Conservation (phyloP, 1,140 invertebrate species). For the Geopemphigus sp. region DNA sequence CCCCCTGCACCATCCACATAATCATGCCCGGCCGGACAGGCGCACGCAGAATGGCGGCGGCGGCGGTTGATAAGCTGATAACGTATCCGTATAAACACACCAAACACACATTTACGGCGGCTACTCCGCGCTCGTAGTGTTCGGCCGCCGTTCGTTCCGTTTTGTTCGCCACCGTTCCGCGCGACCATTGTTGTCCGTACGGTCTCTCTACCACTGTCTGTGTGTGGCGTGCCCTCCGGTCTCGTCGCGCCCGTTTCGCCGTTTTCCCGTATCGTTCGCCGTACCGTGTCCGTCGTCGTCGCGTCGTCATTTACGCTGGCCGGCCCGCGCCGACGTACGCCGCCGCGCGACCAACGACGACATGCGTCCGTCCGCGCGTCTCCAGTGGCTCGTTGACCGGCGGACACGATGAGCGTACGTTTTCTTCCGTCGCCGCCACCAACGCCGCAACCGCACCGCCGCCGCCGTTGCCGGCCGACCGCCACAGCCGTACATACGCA, state of each 20-base stretch:
- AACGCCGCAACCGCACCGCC: neutral
- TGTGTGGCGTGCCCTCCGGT: too few relatives aligned
- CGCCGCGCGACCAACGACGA: neutral
- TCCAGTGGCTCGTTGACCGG: neutral
- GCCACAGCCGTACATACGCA: neutral
- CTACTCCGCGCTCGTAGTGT: too few relatives aligned
- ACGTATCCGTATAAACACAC: too few relatives aligned
- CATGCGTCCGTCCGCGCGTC: neutral
- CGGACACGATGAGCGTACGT: constrained; percentile 3
- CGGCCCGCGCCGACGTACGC: neutral
- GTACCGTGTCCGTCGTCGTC: neutral
- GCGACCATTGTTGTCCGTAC: too few relatives aligned
- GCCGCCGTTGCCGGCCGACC: too few relatives aligned
- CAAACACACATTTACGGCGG: neutral
- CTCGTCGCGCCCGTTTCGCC: neutral
- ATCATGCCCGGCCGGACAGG: too few relatives aligned
- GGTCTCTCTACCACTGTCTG: too few relatives aligned
- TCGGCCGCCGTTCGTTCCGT: too few relatives aligned
- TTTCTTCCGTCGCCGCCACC: neutral
- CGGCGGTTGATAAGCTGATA: too few relatives aligned
- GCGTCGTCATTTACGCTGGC: neutral
- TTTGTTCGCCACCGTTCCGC: too few relatives aligned
- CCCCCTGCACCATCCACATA: too few relatives aligned
- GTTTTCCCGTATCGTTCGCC: neutral
- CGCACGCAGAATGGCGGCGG: too few relatives aligned